Base-by-base conservation (phyloP, 2,888 invertebrate genomes). In the Emmelina monodactyla region DNA sequence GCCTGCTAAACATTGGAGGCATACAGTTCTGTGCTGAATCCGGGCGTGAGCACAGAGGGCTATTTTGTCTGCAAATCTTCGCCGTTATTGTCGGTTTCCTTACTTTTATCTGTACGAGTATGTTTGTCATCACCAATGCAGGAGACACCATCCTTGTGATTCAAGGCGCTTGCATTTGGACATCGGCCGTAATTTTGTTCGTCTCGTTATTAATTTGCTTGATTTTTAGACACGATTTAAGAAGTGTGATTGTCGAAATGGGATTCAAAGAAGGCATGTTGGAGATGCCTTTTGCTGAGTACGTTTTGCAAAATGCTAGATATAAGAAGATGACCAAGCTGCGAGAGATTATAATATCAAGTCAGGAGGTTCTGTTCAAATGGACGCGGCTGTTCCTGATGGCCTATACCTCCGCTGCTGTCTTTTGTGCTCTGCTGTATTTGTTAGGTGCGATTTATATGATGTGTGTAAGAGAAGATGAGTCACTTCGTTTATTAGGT, bases 161-260 rank as follows among this genome's bases (percentile, higher is more conserved):
- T n/a, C 60, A 75, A 51, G 70, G 69, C 0, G 66, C 70, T n/a
- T 69, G 71, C 37, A 60, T 76, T 25, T 79, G 78, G 75, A 61
- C 65, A 0, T 76, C 76, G 0, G 72, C 69, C 2, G 52, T 71
- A 0, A 70, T 75, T 2, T 68, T 73, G 66, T 64, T 65, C 1
- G 66, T 73, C 6, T 62, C 70, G 1, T 45, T 75, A 2, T 58
- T 55, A 0, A 47, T 78, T 1, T 75, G 69, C 14, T 42, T 75
- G 12, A 15, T 61, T 34, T 78, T 66, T 38, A 54, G 67, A 14
- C 51, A 49, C 0, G 43, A 70, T 19, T 67, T 78, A 32, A 47
- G 66, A 6, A 34, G 29, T 2, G 75, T 72, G 34, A 44, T 79
- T 0, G 43, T 50, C 12, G 57, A 61, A 35, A 50, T 59, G 44